Percentiles rank a stretch among this genome's conserved stretches.
phyloP scores from a whole-genome alignment of 2,888 invertebrate genomes.

The Dorcus hopei region DNA sequence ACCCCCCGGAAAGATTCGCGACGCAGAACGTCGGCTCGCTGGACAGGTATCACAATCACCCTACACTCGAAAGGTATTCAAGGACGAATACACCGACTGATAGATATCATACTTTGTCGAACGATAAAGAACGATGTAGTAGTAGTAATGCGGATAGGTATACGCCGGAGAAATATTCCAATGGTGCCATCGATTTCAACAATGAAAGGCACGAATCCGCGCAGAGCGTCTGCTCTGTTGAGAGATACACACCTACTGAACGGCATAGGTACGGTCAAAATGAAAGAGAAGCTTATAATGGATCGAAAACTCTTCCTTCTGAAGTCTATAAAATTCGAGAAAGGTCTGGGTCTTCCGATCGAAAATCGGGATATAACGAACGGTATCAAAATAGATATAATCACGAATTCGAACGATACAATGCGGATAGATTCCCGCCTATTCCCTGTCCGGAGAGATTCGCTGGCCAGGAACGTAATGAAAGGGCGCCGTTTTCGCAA shows the following conservation, averaged over 20 bases:
- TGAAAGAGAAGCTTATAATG: constrained; percentile 42
- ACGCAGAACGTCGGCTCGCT: constrained; percentile 36
- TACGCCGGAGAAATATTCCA: neutral
- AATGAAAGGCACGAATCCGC: constrained; percentile 25
- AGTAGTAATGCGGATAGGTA: neutral
- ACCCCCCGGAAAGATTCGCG: constrained; percentile 30
- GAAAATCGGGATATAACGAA: constrained; percentile 44
- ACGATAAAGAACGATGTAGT: constrained; percentile 1
- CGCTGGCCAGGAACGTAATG: constrained; percentile 38
- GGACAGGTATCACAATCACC: constrained; percentile 41
- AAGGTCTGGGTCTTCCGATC: constrained; percentile 42
- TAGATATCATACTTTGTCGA: constrained; percentile 8
- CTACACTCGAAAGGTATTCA: constrained; percentile 37
- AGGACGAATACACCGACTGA: constrained; percentile 16
- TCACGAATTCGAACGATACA: constrained; percentile 27
- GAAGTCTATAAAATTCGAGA: constrained; percentile 41
- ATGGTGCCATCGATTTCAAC: constrained; percentile 7
- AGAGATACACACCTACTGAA: constrained; percentile 41
- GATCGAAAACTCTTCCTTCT: constrained; percentile 44
- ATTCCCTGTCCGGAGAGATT: constrained; percentile 48
- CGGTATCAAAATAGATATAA: constrained; percentile 9
- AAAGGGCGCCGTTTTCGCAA: constrained; percentile 36
- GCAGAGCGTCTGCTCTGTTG: constrained; percentile 36
- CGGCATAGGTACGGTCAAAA: constrained; percentile 39
- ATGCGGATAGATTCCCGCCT: constrained; percentile 38